Evolutionary conservation across 2,113 vertebrate species (phyloP), one percentile per base, ranked within the genome.

Genomic region (Myotis davidii): DNA sequence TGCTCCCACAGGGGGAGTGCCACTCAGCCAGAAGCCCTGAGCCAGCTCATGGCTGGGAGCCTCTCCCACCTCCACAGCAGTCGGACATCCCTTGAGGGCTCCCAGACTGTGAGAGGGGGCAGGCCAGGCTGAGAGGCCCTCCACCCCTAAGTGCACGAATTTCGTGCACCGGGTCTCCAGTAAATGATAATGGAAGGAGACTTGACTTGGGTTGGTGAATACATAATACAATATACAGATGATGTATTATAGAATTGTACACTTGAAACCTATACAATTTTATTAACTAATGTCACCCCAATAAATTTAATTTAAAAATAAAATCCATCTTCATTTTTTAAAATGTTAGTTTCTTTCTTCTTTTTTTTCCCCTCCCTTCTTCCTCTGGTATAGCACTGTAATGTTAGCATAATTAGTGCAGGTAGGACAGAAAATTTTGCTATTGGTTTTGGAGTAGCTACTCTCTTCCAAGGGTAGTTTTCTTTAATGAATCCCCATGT

Each of bases 401-500:
- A 89, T 27, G 32, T 67, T 61, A 84, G 42, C 56, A 91, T 90
- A 21, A 65, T 83, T 72, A 88, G 37, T 52, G 20, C 45, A 45
- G 48, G 17, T 37, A 25, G 18, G 74, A 39, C n/a, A 91, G 70
- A 27, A 82, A 72, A 95, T 91, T 54, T 95, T 88, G 39, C 45
- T 61, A 2, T 94, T 85, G 14, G 20, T 69, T 96, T 88, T 91
- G 27, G 45, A 90, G 52, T 37, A 95, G 84, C 48, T 88, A 42
- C 42, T 74, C 37, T 87, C 54, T 92, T 94, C 27, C 13, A 6
- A 89, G 50, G 20, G 29, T 50, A 81, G 42, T 91, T 95, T 89
- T 76, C 79, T 96, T 93, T 95, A 93, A 93, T 73, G 42, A 97
- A 50, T 29, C 39, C 81, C 23, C 27, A 88, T 82, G 82, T 69